Percentiles rank a stretch among this genome's conserved stretches.
These are phyloP conservation scores for chimpanzee (Pan troglodytes) DNA, from an alignment of 2,113 vertebrate species.

Conservation along the genomic window NHGRI_mPanTro3-v2.1_pri NC_072409.2:19034001-19034500, in stretches of 20 bases:
- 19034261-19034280: neutral
- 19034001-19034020: neutral
- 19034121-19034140: neutral
- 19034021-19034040: neutral
- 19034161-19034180: neutral
- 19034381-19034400: neutral
- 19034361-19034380: neutral
- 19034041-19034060: neutral
- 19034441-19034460: neutral
- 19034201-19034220: neutral
- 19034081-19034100: neutral
- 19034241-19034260: neutral
- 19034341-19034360: rapidly evolving
- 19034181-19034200: neutral
- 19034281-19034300: neutral
- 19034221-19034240: neutral
- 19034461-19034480: neutral
- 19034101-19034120: neutral
- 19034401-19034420: rapidly evolving
- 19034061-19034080: neutral
- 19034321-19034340: neutral
- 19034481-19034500: neutral
- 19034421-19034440: neutral
- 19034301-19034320: neutral
- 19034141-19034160: neutral